Base-by-base conservation (phyloP, 2,797 vertebrate genomes). In the Eupleurogrammus muticus region DNA sequence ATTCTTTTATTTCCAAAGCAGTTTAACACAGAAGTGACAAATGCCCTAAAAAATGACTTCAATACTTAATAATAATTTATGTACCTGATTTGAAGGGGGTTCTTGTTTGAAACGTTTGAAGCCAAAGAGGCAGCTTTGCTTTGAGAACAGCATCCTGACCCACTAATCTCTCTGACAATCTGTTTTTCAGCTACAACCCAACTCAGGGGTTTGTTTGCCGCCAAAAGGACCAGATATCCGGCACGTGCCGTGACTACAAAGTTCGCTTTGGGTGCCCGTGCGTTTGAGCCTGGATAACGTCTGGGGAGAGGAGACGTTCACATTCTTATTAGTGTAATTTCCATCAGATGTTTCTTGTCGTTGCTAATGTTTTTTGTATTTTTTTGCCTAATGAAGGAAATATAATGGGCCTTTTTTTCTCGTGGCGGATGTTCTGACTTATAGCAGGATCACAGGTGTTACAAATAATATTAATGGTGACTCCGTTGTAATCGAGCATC, bases 241-340 rank as follows among this genome's bases (percentile, higher is more conserved):
- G 21, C 2, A 0, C 0, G 0, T 90, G 83, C 47, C n/a, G 0
- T 0, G 66, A 89, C 78, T 89, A 87, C 64, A 75, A 83, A 79
- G 71, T 81, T 36, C 51, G 67, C 14, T 90, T 89, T 54, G 71
- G 71, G 59, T 87, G 83, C 21, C 68, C 51, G 2, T 87, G 87
- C 36, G 8, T 0, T 4, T 57, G 10, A 77, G 3, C 11, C 6
- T 7, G 5, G 42, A 42, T 11, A 35, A 34, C 5, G 8, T 12
- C 28, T 2, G 9, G 17, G 24, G 7, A 56, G 42, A 72, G 17
- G 63, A 38, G 23, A 49, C 1, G 0, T 12, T 35, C 6, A n/a
- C 9, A 11, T 49, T 73, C n/a, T 49, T 44, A 16, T 68, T n/a
- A 1, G 4, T 55, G 58, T 11, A 1, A 38, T 46, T 54, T 38